Evolutionary conservation across 2,113 vertebrate species (phyloP).

Genomic region (Eulemur macaco): DNA sequence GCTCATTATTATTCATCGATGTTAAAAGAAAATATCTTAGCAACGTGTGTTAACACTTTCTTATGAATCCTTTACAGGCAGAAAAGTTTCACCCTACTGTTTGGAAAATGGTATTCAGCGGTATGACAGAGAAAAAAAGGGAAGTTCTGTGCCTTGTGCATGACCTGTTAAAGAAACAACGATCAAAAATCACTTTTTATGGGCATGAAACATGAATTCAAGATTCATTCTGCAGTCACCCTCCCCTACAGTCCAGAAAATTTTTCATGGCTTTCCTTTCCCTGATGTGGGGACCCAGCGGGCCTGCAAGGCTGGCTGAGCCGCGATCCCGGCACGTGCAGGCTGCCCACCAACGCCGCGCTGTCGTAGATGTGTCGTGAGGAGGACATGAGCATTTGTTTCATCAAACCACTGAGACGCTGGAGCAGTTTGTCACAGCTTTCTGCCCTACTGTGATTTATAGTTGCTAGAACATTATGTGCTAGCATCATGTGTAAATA

Average conservation of each 20-base stretch:
- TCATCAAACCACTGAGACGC: fast-evolving
- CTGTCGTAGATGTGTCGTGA: fast-evolving
- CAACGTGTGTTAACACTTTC: fast-evolving
- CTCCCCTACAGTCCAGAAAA: not conserved
- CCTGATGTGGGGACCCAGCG: fast-evolving
- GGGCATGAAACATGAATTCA: too few species aligned
- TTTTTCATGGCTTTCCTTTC: fast-evolving
- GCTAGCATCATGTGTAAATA: not conserved
- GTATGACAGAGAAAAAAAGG: not conserved
- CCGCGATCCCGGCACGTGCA: fast-evolving
- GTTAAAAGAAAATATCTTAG: not conserved
- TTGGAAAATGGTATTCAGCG: too few species aligned
- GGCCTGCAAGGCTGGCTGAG: fast-evolving
- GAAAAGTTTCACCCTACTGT: not conserved
- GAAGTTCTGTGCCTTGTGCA: not conserved
- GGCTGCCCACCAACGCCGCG: fast-evolving
- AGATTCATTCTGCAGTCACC: not conserved
- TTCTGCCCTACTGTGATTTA: not conserved
- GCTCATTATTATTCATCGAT: not conserved
- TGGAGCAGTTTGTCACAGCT: fast-evolving
- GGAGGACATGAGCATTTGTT: fast-evolving
- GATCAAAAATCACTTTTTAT: too few species aligned
- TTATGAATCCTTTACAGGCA: not conserved
- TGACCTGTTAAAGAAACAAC: not conserved
- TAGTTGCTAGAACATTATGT: too few species aligned